Percentiles rank a stretch among this genome's conserved stretches.
Evolutionary conservation across 2,797 vertebrate genomes (phyloP).

Genomic region (Sebastolobus alascanus): DNA sequence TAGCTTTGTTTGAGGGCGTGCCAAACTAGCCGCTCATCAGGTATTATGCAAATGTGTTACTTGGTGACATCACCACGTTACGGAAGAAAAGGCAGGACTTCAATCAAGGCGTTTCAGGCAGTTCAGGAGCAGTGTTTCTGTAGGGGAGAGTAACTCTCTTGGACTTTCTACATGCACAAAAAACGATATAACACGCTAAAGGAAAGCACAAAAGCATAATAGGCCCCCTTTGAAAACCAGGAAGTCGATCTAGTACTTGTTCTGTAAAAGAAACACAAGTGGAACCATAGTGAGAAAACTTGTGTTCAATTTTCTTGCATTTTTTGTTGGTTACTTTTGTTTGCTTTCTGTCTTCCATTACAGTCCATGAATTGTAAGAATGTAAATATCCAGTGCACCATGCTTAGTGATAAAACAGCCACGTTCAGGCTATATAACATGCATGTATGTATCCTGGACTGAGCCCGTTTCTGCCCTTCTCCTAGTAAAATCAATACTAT

Average conservation of each 20-base stretch:
- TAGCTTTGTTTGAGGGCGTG: no score
- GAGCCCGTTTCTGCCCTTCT: not conserved
- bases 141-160: not conserved
- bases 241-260: not conserved
- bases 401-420: not conserved
- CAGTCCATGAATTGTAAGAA: not conserved
- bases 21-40: no score
- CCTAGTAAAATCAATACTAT: constrained; percentile 49
- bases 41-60: not conserved
- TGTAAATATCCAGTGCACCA: not conserved
- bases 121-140: not conserved
- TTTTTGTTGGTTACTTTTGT: not conserved
- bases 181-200: not conserved
- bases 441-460: not conserved
- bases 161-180: not conserved
- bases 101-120: not conserved
- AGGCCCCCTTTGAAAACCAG: no score
- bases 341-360: not conserved
- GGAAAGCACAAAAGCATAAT: not conserved
- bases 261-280: constrained; percentile 18
- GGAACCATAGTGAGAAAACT: not conserved
- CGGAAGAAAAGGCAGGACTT: not conserved
- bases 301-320: not conserved
- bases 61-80: not conserved
- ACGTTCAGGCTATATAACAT: not conserved